Evolutionary conservation across 2,797 vertebrate species (phyloP), one percentile per base, ranked within the genome.

Genomic region (Xerus rutilus): DNA sequence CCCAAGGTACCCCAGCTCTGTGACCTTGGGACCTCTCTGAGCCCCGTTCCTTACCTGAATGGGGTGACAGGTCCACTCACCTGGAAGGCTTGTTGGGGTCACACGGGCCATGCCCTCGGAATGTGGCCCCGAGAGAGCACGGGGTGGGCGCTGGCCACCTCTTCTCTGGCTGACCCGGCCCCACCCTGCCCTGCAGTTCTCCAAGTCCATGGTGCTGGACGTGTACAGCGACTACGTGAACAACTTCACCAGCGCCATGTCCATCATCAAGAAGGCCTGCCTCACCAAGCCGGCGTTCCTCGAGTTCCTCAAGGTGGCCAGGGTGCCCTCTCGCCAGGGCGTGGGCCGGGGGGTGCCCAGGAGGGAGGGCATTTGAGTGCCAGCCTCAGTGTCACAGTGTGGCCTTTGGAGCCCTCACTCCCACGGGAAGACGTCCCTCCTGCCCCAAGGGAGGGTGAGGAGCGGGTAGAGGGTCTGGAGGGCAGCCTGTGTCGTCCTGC

Each of bases 201-300:
- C 99, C 95, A 99, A 99, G 98, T 99, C 99, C 7, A 99, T 99
- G 99, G 99, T 99, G 83, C 97, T 99, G 79, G 99, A 99, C 0
- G 99, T 99, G 3, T 99, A 99, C 98, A 99, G 99, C 0, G 99
- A 99, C 32, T 99, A 99, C 0, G 99, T 99, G 97, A 99, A 99
- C 98, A 99, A 99, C 98, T 99, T 99, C 98, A 99, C 99, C 95
- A 99, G 98, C 0, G 99, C 99, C 98, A 99, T 99, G 99, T 99
- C 99, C 3, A 98, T 99, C 82, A 99, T 99, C 95, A 99, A 99
- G 98, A 99, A 99, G 97, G 99, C 99, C 1, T 99, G 99, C 91
- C 98, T 99, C 97, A 99, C 99, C 97, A 99, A 99, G 85, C 99
- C 99, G 0, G 98, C 99, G 0, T 99, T 99, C 96, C 99, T 99